Evolutionary conservation across 2,113 vertebrate species (phyloP), one percentile per base, ranked within the genome.

Genomic region (Apus apus): DNA sequence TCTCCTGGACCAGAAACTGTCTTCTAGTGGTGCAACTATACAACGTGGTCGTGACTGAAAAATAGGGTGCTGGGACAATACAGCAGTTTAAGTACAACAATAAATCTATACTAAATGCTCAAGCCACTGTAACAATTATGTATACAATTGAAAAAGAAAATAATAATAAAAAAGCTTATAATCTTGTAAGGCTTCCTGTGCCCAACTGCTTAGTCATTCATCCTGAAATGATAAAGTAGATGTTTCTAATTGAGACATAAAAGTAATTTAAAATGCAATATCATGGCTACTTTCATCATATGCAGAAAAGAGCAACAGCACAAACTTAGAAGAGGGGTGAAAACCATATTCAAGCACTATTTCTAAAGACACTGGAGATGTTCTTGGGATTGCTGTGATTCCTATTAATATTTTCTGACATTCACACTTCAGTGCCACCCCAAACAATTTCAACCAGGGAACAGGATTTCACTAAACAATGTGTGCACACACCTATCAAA

Each of bases 101-200:
- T 23, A 88, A 64, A 67, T 38, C 40, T 0, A 70, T 23, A 22
- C 6, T 16, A 61, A 50, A 16, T 50, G 18, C 26, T 85, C 20
- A 57, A 78, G 20, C 17, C 38, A 83, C 19, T 34, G 20, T 21
- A 90, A 82, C 20, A 38, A 62, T 27, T 70, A 26, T 2, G 6
- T 21, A 80, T 82, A 32, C 20, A 43, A 38, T 54, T 7, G 11
- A 70, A 50, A 7, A 13, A 61, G 51, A 48, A 34, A 1, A 18
- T 5, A 13, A 70, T n/a, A 58, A 7, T 11, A 68, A 58, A 43
- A 38, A 1, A 18, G 2, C 2, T 58, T 43, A 48, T 36, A 0
- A 61, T 48, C 30, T 72, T 46, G 5, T 32, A 66, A 73, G 30
- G 8, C 5, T 61, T 79, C 45, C 50, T 82, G 8, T 51, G 48